phyloP scores from a whole-genome alignment of 2,797 vertebrate genomes.

The Amblyopsis hoosieri region DNA sequence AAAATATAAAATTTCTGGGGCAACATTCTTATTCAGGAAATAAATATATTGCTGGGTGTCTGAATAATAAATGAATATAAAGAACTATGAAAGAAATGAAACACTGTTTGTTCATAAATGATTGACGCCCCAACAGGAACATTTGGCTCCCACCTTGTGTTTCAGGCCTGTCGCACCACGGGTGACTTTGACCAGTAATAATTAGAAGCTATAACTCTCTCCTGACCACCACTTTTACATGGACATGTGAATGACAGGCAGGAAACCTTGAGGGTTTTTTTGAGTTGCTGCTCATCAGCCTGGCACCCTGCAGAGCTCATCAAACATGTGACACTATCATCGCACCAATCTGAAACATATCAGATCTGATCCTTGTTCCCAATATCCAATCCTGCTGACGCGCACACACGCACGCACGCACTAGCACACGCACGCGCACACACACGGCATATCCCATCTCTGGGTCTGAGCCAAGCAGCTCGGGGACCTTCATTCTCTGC shows the following conservation, averaged over 20 bases:
- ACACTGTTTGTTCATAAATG: too few species aligned
- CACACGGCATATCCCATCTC: constrained; percentile 24
- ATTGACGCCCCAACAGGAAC: neutral
- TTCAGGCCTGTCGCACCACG: too few species aligned
- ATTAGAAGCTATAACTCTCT: neutral
- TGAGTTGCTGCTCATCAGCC: constrained; percentile 30
- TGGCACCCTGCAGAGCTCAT: constrained; percentile 24
- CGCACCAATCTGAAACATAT: constrained; percentile 37
- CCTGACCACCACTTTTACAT: constrained; percentile 17
- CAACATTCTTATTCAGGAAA: neutral
- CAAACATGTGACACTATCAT: constrained; percentile 39
- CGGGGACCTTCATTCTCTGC: constrained; percentile 37
- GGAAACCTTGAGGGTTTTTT: constrained; percentile 33
- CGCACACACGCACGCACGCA: constrained; percentile 11
- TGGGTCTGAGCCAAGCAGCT: constrained; percentile 30
- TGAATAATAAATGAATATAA: too few species aligned
- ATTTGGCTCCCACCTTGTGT: too few species aligned
- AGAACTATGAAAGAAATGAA: too few species aligned
- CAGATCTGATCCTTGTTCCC: constrained; percentile 32
- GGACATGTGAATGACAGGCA: constrained; percentile 23
- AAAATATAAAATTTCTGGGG: neutral
- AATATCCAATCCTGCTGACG: constrained; percentile 38
- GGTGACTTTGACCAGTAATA: too few species aligned
- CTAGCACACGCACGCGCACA: neutral
- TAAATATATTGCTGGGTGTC: neutral